Conservation (phyloP, 2,797 vertebrate genomes). For the Syncerus caffer region DNA sequence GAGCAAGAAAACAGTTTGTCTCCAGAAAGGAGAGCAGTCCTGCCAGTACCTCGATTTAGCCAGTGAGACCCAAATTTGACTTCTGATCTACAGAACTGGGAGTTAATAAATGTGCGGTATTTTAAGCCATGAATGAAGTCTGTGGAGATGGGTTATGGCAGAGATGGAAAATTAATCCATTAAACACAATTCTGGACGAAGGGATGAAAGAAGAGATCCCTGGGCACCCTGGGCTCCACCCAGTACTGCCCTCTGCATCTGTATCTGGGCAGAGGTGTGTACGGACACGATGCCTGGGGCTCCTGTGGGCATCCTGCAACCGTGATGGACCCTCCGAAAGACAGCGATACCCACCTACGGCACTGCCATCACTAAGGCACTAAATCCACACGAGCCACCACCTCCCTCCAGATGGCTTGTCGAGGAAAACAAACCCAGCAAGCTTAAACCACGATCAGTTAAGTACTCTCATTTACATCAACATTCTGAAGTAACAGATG, state of each 20-base stretch:
- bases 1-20: background rate
- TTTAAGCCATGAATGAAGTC: background rate
- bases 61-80: background rate
- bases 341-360: background rate
- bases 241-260: background rate
- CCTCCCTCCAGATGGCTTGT: background rate
- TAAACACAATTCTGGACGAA: background rate
- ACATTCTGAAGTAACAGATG: background rate
- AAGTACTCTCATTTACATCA: background rate
- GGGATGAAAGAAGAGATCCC: background rate
- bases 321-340: background rate
- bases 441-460: background rate
- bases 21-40: background rate
- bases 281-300: accelerated
- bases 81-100: background rate
- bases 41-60: background rate
- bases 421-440: background rate
- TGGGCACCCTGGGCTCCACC: too few relatives aligned
- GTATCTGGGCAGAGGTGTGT: background rate
- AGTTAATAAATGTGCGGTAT: background rate
- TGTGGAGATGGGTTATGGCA: background rate
- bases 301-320: background rate
- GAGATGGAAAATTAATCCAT: background rate
- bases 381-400: background rate
- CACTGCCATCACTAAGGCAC: background rate